A percentile compares a stretch with the other conserved stretches of the same genome.
phyloP scores from a whole-genome alignment of 1,140 invertebrate species.

The Heliconius hermathena region DNA sequence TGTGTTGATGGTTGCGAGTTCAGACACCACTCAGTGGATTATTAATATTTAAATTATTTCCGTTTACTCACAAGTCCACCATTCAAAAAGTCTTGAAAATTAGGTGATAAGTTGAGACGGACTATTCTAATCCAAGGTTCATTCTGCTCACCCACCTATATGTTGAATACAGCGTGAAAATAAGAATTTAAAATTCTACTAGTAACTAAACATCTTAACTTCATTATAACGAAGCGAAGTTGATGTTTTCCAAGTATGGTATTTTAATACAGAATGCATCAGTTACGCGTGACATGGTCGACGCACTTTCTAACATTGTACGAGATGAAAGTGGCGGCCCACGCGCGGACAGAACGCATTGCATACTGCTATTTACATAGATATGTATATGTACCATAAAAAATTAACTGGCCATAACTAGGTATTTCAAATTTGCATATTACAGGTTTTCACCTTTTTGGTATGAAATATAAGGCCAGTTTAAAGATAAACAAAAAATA shows the following conservation, averaged over 20 bases:
- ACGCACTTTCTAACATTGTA: constrained; percentile 44
- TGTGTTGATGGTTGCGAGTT: too few relatives aligned
- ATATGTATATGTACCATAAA: constrained; percentile 22
- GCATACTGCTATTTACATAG: not conserved
- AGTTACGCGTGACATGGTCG: constrained; percentile 24
- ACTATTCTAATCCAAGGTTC: too few relatives aligned
- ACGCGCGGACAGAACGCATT: constrained; percentile 16
- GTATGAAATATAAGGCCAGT: not conserved
- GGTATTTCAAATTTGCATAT: not conserved
- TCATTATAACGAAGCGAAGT: not conserved
- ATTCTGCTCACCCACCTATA: too few relatives aligned
- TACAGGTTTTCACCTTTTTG: not conserved
- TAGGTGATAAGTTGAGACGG: too few relatives aligned
- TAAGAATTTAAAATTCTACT: too few relatives aligned
- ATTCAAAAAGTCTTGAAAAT: too few relatives aligned
- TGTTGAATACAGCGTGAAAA: too few relatives aligned
- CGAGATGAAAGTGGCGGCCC: constrained; percentile 41
- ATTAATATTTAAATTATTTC: too few relatives aligned
- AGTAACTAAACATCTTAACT: not conserved
- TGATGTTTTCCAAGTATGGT: not conserved
- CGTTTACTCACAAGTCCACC: too few relatives aligned
- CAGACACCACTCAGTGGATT: too few relatives aligned
- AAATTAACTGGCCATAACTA: not conserved
- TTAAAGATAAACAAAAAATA: not conserved
- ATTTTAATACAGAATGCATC: not conserved